Evolutionary conservation across 2,888 invertebrate species (phyloP), one percentile per base, ranked within the genome.

Genomic region (Ennomos fuscantarius): DNA sequence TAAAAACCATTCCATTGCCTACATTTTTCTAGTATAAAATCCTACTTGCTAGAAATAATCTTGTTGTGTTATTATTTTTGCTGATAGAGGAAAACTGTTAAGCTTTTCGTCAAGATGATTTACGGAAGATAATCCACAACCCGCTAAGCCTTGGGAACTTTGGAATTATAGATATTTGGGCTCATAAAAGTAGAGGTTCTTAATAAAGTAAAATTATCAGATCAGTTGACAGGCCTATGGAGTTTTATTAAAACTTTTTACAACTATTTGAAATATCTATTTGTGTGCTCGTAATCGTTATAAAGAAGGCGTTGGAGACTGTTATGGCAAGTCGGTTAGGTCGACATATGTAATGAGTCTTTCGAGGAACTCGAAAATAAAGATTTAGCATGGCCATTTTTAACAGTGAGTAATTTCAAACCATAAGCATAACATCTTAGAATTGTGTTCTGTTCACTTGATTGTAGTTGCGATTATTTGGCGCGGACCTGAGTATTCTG

Each of bases 401-500:
- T 57, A 40, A 15, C 40, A 53, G 40, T 42, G 36, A 42, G 50
- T 51, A 10, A 59, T 51, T 62, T 46, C 48, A 44, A 60, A 62
- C 60, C 56, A 41, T 60, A 48, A 47, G 57, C 41, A 10, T 48
- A 45, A 53, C 34, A 37, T 11, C 13, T 46, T 64, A 62, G 53
- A 61, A 60, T 49, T 31, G 50, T 53, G 43, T 44, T 64, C 55
- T 45, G 62, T 48, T 56, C 39, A 45, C 46, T 37, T 36, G 53
- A 40, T 62, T 43, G 39, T 53, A 56, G 79, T 79, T 75, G 78
- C 76, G 78, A 85, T 85, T 82, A 85, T 86, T 86, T 63, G 60
- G 68, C 68, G 62, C 82, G 79, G 78, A 81, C 79, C 80, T 80
- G 81, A 72, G 82, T 81, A 82, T 88, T 89, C 89, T 89, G 79